Evolutionary conservation across 1,140 invertebrate genomes (phyloP), one percentile per base, ranked within the genome.

Genomic region (Dendrolimus punctatus): DNA sequence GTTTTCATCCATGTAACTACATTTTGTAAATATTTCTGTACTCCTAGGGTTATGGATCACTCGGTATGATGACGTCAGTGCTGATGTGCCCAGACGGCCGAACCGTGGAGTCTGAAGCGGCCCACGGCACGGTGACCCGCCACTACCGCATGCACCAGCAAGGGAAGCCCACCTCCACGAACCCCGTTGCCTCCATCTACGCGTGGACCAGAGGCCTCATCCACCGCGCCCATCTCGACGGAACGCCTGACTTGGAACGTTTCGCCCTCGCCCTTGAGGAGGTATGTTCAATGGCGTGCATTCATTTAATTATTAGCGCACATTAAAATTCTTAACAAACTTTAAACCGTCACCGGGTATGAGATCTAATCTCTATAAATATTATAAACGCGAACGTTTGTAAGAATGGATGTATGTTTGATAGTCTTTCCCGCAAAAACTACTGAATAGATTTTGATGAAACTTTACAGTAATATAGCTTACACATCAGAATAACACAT

Each of bases 41-140:
- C 23, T 23, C 43, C 10, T 41, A 97, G 90, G 95, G 95, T 71
- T 94, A 92, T 75, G 92, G 95, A 36, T 96, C 95, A 2, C 87
- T 97, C 9, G 96, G 96, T 43, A 91, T 98, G 89, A 97, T 98
- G 96, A 96, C 95, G 2, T 96, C 95, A 60, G 95, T 97, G 9
- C 87, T 98, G 40, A 91, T 97, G 87, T 97, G 95, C 82, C 95
- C 96, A 1, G 95, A 97, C 88, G 96, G 95, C 6, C 94, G 94
- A 71, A 97, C 96, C 1, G 91, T 97, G 53, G 96, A 97, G 88
- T 91, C 96, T 2, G 96, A 97, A 87, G 96, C 96, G 10, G 96
- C 96, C 52, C 96, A 97, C 85, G 96, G 96, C 53, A 97, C 96
- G 9, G 96, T 97, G 6, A 97, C 96, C 2, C 89, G 96, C 44